These are phyloP conservation scores for Pagetopsis macropterus DNA, from an alignment of 2,797 vertebrate genomes.

Conservation along the genomic window DNA sequence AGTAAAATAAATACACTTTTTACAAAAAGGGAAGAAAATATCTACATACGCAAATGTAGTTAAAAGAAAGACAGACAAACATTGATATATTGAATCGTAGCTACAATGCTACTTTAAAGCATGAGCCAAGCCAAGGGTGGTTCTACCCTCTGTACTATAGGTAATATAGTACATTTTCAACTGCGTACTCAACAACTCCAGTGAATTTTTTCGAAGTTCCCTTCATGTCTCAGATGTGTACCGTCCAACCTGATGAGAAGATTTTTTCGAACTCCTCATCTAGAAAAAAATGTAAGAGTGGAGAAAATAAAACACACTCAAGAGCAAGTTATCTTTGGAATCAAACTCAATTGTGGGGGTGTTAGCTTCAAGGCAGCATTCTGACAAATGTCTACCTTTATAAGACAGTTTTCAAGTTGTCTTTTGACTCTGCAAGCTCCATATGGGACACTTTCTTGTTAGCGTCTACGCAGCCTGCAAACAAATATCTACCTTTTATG, in stretches of 20 bases:
- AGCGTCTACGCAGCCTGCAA: background rate
- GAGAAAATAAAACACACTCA: background rate
- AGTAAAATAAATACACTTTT: background rate
- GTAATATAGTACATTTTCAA: constrained; percentile 6
- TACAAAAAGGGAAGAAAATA: background rate
- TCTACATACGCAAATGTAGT: background rate
- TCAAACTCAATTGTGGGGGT: background rate
- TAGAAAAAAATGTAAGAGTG: background rate
- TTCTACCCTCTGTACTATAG: background rate
- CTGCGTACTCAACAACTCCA: background rate
- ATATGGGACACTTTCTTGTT: background rate
- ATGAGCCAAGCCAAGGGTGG: constrained; percentile 15
- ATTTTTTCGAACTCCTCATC: background rate
- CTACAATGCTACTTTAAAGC: background rate
- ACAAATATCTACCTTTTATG: background rate
- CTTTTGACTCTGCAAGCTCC: background rate
- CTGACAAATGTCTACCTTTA: background rate
- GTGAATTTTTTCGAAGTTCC: background rate
- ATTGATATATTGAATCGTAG: background rate
- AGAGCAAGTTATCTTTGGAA: background rate
- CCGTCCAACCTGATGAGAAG: background rate
- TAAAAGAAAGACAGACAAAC: background rate
- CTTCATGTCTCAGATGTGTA: background rate
- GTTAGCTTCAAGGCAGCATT: background rate
- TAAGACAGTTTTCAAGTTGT: background rate